Percentiles rank a stretch among this genome's conserved stretches.
phyloP scores from a whole-genome alignment of 2,888 invertebrate genomes.

The Cryptus armator region DNA sequence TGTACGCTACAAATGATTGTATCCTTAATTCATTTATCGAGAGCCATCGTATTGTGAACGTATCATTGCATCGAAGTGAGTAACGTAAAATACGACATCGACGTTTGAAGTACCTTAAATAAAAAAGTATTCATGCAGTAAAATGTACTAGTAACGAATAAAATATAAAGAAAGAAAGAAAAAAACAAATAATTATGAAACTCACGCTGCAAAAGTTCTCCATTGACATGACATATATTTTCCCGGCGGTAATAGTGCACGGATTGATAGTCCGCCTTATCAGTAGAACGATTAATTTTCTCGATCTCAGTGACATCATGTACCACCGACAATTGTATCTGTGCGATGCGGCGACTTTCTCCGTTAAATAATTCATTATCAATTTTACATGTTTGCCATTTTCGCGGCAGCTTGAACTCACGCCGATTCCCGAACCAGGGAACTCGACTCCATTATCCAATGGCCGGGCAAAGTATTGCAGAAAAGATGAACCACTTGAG shows the following conservation, averaged over 20 bases:
- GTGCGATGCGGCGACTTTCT: neutral
- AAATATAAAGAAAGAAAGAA: neutral
- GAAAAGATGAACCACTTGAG: conserved; percentile 11
- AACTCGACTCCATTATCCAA: conserved; percentile 48
- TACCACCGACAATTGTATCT: conserved; percentile 9
- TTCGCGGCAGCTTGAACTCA: neutral
- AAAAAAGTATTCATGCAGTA: neutral
- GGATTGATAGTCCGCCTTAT: conserved; percentile 35
- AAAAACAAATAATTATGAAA: neutral
- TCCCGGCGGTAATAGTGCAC: conserved; percentile 49
- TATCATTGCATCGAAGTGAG: conserved; percentile 42
- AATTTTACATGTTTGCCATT: neutral
- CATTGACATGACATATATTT: conserved; percentile 51
- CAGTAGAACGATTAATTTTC: conserved; percentile 34
- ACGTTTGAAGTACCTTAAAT: conserved; percentile 54
- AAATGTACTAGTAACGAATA: neutral
- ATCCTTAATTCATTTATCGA: neutral
- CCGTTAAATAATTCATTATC: neutral
- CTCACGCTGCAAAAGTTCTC: conserved; percentile 44
- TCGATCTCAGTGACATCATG: conserved; percentile 18
- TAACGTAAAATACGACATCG: conserved; percentile 61
- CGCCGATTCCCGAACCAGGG: conserved; percentile 4
- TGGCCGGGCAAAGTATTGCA: conserved; percentile 41
- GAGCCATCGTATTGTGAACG: neutral
- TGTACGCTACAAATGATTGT: no score